These are phyloP conservation scores for Limulus polyphemus DNA, from an alignment of 2,888 invertebrate species.

Conservation along the genomic window DNA sequence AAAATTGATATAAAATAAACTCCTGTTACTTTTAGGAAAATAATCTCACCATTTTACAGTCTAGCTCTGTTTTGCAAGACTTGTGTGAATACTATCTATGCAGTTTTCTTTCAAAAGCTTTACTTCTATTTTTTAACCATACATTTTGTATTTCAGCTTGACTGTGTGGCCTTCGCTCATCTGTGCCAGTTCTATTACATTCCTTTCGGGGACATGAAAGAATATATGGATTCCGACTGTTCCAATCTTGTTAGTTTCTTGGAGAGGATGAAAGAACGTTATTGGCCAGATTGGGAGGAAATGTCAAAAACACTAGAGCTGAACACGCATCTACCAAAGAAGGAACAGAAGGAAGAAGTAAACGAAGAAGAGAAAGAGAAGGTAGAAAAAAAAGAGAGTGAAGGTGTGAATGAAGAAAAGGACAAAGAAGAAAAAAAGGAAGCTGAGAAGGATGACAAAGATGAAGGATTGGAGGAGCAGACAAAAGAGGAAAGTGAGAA, in stretches of 20 bases:
- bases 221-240: constrained; percentile 75
- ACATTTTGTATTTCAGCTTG: constrained; percentile 50
- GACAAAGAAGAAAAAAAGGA: constrained; percentile 11
- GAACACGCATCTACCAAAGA: constrained; percentile 73
- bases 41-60: no score
- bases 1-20: no score
- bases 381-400: constrained; percentile 39
- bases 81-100: no score
- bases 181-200: constrained; percentile 85
- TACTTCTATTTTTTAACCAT: no score
- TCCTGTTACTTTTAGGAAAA: no score
- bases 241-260: constrained; percentile 77
- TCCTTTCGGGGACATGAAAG: constrained; percentile 76
- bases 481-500: background rate
- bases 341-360: constrained; percentile 36
- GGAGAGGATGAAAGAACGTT: constrained; percentile 68
- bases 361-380: constrained; percentile 43
- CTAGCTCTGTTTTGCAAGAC: no score
- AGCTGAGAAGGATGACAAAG: constrained; percentile 13
- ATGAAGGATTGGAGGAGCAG: constrained; percentile 8
- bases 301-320: constrained; percentile 69
- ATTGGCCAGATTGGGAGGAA: constrained; percentile 84
- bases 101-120: no score
- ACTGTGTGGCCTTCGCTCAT: constrained; percentile 84
- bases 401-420: constrained; percentile 45